These are phyloP conservation scores for Chitala chitala DNA, from an alignment of 2,113 vertebrate species.

Conservation along the genomic window DNA sequence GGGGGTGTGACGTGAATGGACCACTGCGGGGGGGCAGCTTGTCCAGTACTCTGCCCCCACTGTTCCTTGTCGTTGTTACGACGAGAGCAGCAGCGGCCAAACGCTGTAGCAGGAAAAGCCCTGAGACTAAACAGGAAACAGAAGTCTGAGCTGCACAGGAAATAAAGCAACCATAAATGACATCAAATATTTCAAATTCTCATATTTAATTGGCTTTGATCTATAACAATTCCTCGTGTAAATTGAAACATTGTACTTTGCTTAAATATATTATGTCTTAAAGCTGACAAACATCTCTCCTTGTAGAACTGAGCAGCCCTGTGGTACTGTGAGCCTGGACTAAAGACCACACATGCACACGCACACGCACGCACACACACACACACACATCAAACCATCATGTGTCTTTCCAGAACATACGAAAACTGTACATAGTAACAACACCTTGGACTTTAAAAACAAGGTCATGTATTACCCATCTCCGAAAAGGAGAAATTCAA, in stretches of 20 bases:
- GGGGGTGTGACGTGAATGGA: no score
- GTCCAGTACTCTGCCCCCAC: no score
- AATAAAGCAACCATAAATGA: constrained; percentile 51
- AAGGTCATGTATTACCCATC: constrained; percentile 36
- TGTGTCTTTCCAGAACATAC: constrained; percentile 48
- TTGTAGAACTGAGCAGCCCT: constrained; percentile 29
- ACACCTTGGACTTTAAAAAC: constrained; percentile 52
- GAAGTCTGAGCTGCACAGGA: constrained; percentile 49
- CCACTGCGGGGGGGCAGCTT: no score
- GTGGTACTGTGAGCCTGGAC: constrained; percentile 29
- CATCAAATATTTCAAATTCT: constrained; percentile 58
- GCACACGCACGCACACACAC: constrained; percentile 3
- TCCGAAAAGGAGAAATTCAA: constrained; percentile 46
- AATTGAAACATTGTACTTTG: constrained; percentile 53
- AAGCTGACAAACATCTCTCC: constrained; percentile 54
- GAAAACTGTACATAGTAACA: constrained; percentile 64
- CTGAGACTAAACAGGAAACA: constrained; percentile 39
- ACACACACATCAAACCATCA: constrained; percentile 17
- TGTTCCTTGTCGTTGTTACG: no score
- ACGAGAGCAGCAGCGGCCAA: constrained; percentile 14
- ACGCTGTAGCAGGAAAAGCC: constrained; percentile 45
- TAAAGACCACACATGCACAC: constrained; percentile 5
- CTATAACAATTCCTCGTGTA: constrained; percentile 55
- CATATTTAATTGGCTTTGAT: constrained; percentile 59
- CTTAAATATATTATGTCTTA: constrained; percentile 62